phyloP scores from a whole-genome alignment of 2,797 vertebrate species.

The Cryptoblepharus egeriae region DNA sequence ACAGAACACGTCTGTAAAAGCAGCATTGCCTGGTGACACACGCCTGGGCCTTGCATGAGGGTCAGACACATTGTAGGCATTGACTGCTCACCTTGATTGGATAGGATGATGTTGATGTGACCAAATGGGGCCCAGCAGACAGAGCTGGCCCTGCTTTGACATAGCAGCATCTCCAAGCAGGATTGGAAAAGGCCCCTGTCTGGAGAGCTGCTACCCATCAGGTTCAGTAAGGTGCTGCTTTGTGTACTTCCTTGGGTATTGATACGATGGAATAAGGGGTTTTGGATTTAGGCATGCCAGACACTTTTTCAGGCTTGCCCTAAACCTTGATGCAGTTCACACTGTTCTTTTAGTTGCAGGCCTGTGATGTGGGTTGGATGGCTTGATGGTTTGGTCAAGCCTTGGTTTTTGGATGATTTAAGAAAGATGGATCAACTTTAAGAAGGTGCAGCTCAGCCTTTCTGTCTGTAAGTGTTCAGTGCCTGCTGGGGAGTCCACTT shows the following conservation, averaged over 20 bases:
- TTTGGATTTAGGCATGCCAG: not conserved
- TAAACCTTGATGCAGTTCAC: not conserved
- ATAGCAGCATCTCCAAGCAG: too few relatives aligned
- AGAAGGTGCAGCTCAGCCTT: too few relatives aligned
- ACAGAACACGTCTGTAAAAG: too few relatives aligned
- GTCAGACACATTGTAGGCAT: not conserved
- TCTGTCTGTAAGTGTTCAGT: fast-evolving
- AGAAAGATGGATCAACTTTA: not conserved
- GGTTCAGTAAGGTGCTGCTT: too few relatives aligned
- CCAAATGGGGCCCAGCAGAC: too few relatives aligned
- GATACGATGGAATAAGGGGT: not conserved
- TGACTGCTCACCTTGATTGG: too few relatives aligned
- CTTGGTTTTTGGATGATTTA: not conserved
- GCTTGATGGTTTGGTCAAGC: too few relatives aligned
- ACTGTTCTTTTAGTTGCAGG: not conserved
- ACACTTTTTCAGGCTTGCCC: not conserved
- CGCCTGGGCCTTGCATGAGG: not conserved
- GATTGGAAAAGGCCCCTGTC: too few relatives aligned
- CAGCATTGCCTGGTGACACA: not conserved
- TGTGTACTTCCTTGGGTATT: too few relatives aligned
- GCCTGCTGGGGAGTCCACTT: fast-evolving
- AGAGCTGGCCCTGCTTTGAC: too few relatives aligned
- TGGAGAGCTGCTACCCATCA: too few relatives aligned
- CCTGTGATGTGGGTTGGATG: not conserved
- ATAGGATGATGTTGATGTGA: not conserved